Evolutionary conservation across 2,888 invertebrate species (phyloP).

Genomic region (Hecatera dysodea): DNA sequence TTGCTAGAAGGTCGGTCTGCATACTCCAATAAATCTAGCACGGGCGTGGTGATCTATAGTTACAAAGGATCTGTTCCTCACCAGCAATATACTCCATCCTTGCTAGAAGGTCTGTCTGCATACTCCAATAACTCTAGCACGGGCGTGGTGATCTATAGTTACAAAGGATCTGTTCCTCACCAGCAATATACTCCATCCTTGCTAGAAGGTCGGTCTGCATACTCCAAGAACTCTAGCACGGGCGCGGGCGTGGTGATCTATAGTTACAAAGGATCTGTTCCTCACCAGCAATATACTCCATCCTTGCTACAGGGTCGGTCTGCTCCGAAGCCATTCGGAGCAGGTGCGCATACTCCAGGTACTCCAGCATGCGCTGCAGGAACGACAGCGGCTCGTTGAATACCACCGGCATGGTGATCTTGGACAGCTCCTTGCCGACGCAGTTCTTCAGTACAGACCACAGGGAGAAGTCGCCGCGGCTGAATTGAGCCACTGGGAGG

Average conservation of each 20-base stretch:
- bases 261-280: too few relatives aligned
- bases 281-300: constrained; percentile 94
- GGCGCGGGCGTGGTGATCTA: too few relatives aligned
- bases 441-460: constrained; percentile 98
- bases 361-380: constrained; percentile 98
- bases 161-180: too few relatives aligned
- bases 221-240: too few relatives aligned
- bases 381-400: constrained; percentile 99
- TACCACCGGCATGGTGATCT: constrained; percentile 99
- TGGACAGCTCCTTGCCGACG: constrained; percentile 97
- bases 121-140: too few relatives aligned
- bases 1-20: constrained; percentile 94
- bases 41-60: too few relatives aligned
- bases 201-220: too few relatives aligned
- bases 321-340: constrained; percentile 94
- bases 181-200: too few relatives aligned
- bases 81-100: constrained; percentile 95
- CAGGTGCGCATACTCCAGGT: constrained; percentile 96
- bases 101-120: constrained; percentile 94
- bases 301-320: constrained; percentile 94
- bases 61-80: constrained; percentile 69
- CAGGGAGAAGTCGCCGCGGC: constrained; percentile 95
- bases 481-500: constrained; percentile 94
- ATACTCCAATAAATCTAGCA: too few relatives aligned
- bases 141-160: too few relatives aligned